Conservation (phyloP, 2,888 invertebrate genomes). For the Hirudinaria manillensis region DNA sequence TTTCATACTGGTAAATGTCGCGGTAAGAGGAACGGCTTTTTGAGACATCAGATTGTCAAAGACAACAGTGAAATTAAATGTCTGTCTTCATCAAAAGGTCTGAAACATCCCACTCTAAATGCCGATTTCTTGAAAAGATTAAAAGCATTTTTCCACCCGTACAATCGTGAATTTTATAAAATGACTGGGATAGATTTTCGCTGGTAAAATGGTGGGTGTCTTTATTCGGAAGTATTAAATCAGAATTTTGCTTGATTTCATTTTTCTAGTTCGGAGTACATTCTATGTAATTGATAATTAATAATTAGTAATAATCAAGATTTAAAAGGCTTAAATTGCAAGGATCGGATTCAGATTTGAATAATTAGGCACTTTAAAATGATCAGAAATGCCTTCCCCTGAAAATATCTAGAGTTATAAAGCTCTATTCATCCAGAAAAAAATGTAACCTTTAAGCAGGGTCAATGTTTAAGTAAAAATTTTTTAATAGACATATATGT, state of each 20-base stretch:
- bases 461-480: no score
- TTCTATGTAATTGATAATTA: no score
- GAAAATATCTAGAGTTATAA: no score
- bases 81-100: slow-evolving; percentile 20
- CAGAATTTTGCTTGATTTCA: no score
- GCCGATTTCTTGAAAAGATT: slow-evolving; percentile 17
- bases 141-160: slow-evolving; percentile 23
- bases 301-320: no score
- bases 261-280: background rate
- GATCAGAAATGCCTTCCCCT: no score
- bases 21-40: background rate
- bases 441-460: no score
- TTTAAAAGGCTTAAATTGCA: no score
- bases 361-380: no score
- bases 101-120: slow-evolving; percentile 12
- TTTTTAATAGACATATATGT: no score
- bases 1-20: background rate
- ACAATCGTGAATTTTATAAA: slow-evolving; percentile 18
- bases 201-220: slow-evolving; percentile 12
- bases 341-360: no score
- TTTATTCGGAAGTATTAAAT: background rate
- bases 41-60: background rate
- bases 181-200: slow-evolving; percentile 24
- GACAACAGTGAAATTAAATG: slow-evolving; percentile 7
- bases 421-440: no score